Base-by-base conservation (phyloP, 2,113 vertebrate genomes). In the Ophiodon elongatus region DNA sequence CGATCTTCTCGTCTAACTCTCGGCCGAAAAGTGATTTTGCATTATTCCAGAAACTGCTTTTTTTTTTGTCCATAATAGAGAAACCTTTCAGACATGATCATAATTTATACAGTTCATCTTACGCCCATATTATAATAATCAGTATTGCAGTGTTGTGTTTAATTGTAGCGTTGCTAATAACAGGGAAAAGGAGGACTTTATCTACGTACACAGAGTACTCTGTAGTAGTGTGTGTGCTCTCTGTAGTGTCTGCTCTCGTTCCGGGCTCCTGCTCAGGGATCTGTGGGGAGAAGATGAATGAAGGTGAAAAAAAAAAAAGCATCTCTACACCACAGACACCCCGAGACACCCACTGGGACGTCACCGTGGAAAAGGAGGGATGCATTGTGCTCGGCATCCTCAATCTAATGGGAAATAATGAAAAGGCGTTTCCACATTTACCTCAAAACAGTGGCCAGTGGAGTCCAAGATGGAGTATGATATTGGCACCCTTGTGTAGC, bases 381-480 rank as follows among this genome's bases (percentile, higher is more conserved):
- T 39, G 2, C 6, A 41, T 6, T 74, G 21, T 15, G 45, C 31
- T 25, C 2, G 1, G n/a, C 17, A 43, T 29, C 29, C 25, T 27
- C 13, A 39, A 50, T 52, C 19, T 14, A 29, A 17, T 69, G 19
- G 11, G 11, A 41, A 60, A 64, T 37, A 33, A 8, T 56, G 4
- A 25, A 0, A 56, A n/a, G 0, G n/a, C n/a, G 31, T 14, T 45
- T 31, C 6, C 8, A 1, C 8, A 23, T 54, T 76, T 27, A 97
- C 97, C 96, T 96, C 95, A 65, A 97, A 86, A 27, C 96, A 95
- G 1, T 98, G 98, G 41, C 97, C 97, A 0, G 97, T 6, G 50
- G 90, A 74, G n/a, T 99, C 98, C 89, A 98, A 90, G 80, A 25
- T 37, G 37, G 90, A 90, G 77, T 96, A 97, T 59, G 95, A 96